Conservation (phyloP, 2,888 invertebrate genomes). For the Hyposoter dolosus region DNA sequence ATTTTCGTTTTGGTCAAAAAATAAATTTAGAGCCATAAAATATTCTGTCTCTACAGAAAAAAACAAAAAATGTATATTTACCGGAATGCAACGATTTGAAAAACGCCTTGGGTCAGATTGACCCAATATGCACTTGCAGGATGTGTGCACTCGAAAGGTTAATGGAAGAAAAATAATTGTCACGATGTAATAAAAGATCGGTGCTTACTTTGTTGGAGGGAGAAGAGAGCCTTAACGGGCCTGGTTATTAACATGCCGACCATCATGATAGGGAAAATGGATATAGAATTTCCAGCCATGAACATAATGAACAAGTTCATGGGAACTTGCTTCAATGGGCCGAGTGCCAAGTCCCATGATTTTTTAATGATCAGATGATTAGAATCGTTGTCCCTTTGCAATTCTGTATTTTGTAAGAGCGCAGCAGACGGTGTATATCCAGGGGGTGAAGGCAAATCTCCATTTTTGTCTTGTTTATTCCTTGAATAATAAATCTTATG, state of each 20-base stretch:
- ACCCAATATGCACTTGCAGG: too few species aligned
- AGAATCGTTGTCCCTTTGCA: conserved; percentile 92
- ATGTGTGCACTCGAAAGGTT: not conserved
- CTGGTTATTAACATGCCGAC: conserved; percentile 99
- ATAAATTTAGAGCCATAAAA: too few species aligned
- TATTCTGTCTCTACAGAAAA: too few species aligned
- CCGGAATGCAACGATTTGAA: too few species aligned
- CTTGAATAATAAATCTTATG: conserved; percentile 72
- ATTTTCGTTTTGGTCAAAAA: too few species aligned
- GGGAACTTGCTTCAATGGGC: conserved; percentile 97
- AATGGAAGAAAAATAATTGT: not conserved
- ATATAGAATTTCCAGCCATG: conserved; percentile 99
- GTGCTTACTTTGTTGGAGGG: conserved; percentile 89
- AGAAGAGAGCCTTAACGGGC: conserved; percentile 97
- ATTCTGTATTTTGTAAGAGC: conserved; percentile 90
- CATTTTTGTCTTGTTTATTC: conserved; percentile 82
- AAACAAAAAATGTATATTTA: too few species aligned
- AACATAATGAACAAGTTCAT: conserved; percentile 99
- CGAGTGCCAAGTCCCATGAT: conserved; percentile 98
- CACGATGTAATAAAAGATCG: not conserved
- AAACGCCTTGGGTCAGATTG: too few species aligned
- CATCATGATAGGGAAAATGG: conserved; percentile 99
- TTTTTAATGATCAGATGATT: conserved; percentile 96
- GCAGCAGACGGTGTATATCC: conserved; percentile 92
- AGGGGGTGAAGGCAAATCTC: conserved; percentile 92